Evolutionary conservation across 2,888 invertebrate genomes (phyloP).

Genomic region (Dendrolimus houi): DNA sequence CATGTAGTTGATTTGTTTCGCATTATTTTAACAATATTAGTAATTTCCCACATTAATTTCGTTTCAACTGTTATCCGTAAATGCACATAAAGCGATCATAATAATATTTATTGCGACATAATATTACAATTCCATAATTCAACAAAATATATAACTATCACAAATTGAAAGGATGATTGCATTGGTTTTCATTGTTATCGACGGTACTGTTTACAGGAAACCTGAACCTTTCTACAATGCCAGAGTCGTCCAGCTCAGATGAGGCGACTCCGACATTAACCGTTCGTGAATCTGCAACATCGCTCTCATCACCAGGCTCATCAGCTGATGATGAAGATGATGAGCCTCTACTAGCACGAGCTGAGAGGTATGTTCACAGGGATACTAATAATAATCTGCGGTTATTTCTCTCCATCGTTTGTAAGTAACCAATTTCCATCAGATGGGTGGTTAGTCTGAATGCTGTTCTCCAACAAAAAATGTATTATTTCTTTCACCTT

Average conservation of each 20-base stretch:
- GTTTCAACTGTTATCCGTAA: background rate
- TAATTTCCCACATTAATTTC: background rate
- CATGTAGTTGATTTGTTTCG: too few relatives aligned
- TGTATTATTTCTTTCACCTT: too few relatives aligned
- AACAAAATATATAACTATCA: background rate
- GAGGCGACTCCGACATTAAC: slow-evolving; percentile 35
- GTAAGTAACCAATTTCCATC: too few relatives aligned
- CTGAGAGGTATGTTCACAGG: slow-evolving; percentile 23
- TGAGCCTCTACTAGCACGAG: slow-evolving; percentile 16
- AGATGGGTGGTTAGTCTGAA: too few relatives aligned
- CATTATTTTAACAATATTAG: too few relatives aligned
- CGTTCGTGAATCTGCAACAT: slow-evolving; percentile 13
- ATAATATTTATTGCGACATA: background rate
- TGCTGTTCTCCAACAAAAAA: too few relatives aligned
- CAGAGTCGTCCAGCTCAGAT: slow-evolving; percentile 38
- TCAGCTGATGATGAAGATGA: slow-evolving; percentile 45
- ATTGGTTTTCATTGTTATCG: background rate
- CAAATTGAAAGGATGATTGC: background rate
- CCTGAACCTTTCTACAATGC: slow-evolving; percentile 22
- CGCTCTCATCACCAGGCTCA: slow-evolving; percentile 21
- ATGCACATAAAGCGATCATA: background rate
- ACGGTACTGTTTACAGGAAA: slow-evolving; percentile 28
- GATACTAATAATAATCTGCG: too few relatives aligned
- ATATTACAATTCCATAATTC: too few relatives aligned
- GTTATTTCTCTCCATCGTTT: too few relatives aligned